Evolutionary conservation across 1,140 invertebrate genomes (phyloP), one percentile per base, ranked within the genome.

Genomic region (Diorhabda elongata): DNA sequence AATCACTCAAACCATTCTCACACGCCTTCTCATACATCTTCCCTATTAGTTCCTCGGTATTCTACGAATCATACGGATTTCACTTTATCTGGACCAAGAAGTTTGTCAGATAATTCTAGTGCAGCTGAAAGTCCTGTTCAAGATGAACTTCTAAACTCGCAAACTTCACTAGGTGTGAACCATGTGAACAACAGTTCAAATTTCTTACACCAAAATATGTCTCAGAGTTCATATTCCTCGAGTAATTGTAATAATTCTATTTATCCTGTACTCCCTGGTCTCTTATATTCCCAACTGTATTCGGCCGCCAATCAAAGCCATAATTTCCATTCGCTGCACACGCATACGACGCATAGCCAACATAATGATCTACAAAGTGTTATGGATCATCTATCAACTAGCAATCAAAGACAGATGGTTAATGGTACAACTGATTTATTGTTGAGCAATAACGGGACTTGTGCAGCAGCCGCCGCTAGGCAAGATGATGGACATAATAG

Each of bases 281-380:
- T 94, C 65, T 82, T 95, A 4, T 93, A 94, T 81, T 92, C 92
- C 9, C 91, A 94, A 76, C 81, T 95, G 11, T 94, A 94, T 68
- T 89, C 89, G 2, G 88, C 88, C 11, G 89, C 90, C 44, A 91
- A 91, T 76, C 91, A 92, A 76, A 87, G 89, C 60, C 90, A 91
- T 71, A 90, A 90, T 73, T 90, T 90, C 72, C 88, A 89, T 74
- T 87, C 87, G 42, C 71, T 86, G 44, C 87, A 89, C 76, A 84
- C 87, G n/a, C 85, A 89, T 74, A 83, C 86, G 11, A 85, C 86
- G 11, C 86, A 87, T 65, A 87, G 85, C 70, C 86, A 88, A 69
- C 87, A 88, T 64, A 88, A 88, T 41, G 88, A 89, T 70, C 76
- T 89, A 57, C 88, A 89, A 78, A 88, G 85, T 52, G 88, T 89